Evolutionary conservation across 2,113 vertebrate species (phyloP), one percentile per base, ranked within the genome.

Genomic region (Gadus macrocephalus): DNA sequence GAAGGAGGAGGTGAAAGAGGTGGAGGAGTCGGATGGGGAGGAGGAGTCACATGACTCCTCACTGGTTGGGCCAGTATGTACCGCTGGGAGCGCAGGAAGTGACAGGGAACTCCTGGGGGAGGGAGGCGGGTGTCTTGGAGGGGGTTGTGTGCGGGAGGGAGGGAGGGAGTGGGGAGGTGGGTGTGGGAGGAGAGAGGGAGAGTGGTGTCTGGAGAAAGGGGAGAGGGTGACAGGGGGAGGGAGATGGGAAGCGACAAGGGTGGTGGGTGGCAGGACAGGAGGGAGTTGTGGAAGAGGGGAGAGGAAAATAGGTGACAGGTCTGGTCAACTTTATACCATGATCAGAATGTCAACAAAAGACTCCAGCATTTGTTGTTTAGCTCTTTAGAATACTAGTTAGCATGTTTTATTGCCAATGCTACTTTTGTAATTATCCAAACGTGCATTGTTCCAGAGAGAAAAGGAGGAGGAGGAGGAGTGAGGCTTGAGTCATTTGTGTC

Each of bases 21-120:
- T 72, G 62, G 28, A 75, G 72, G 25, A 31, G 31, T 73, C 31
- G 64, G 67, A 76, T 73, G n/a, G 58, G 19, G 58, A 19, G 58
- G 58, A n/a, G 7, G 8, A 60, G 58, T 19, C 80, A 69, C 63
- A 71, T 67, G 69, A 67, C 76, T 62, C 64, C 80, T 20, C 64
- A 31, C 68, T 74, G 81, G 85, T 70, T 89, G 75, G 83, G 82
- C 69, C 75, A 25, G 67, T 76, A 66, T 59, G 71, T 72, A 81
- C 87, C 65, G 53, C 62, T 71, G 87, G 81, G 86, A 88, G 64
- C 71, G 55, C 53, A 66, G 71, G 74, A 81, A 87, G 73, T 85
- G 89, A 90, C 87, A 87, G 85, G 76, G 72, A 81, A 77, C 80
- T 86, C 82, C 64, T 71, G 83, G 78, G 60, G 82, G 79, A 82